A percentile compares a stretch with the other conserved stretches of the same genome.
Conservation (phyloP, 2,113 vertebrate species). For the Furnarius figulus region DNA sequence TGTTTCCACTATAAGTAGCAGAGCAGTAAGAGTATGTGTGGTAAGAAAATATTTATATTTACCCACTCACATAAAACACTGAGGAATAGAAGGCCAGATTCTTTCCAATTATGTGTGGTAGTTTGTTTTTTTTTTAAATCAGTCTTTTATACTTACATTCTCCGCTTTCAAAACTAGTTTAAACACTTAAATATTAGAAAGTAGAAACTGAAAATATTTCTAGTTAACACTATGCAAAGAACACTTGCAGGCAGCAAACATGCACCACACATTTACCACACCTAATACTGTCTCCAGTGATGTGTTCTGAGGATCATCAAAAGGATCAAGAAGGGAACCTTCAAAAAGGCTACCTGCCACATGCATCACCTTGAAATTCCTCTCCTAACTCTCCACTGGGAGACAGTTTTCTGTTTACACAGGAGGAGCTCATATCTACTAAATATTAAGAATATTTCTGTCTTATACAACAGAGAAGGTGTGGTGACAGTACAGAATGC, state of each 20-base stretch:
- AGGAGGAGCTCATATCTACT: background rate
- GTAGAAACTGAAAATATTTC: background rate
- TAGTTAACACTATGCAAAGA: background rate
- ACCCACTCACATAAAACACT: background rate
- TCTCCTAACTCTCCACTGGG: accelerated
- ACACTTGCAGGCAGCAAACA: background rate
- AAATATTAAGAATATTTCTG: background rate
- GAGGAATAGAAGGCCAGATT: background rate
- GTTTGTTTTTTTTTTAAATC: background rate
- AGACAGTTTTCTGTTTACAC: background rate
- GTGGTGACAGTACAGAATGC: background rate
- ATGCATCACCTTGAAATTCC: background rate
- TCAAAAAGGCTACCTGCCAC: background rate
- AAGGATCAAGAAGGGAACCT: background rate
- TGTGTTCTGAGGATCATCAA: background rate
- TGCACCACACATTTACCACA: background rate
- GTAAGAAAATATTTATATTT: background rate
- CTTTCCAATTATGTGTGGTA: too few species aligned
- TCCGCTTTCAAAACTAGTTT: background rate
- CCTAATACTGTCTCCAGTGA: background rate
- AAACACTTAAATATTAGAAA: background rate
- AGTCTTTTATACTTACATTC: background rate
- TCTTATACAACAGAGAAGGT: background rate
- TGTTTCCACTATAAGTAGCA: background rate
- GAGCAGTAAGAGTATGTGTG: background rate